A percentile compares a stretch with the other conserved stretches of the same genome.
Evolutionary conservation across 2,113 vertebrate genomes (phyloP).

Genomic region (Prinia subflava): DNA sequence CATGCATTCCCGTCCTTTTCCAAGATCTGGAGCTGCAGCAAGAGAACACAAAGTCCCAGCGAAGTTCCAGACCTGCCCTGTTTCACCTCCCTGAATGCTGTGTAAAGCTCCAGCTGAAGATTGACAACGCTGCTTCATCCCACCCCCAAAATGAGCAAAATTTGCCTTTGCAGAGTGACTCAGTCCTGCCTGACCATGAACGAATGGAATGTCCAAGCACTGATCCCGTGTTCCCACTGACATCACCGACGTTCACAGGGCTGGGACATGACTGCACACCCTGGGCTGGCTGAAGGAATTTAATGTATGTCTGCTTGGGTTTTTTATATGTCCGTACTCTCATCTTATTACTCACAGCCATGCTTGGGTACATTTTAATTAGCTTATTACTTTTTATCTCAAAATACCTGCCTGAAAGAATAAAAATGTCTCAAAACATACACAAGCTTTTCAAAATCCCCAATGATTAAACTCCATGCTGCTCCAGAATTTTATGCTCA

Average conservation of each 20-base stretch:
- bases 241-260: not conserved
- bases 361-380: conserved; percentile 63
- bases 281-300: not conserved
- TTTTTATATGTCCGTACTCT: not conserved
- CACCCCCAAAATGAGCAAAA: not conserved
- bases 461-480: not conserved
- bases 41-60: not conserved
- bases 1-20: not conserved
- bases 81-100: not conserved
- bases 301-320: not conserved
- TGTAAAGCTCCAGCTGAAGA: not conserved
- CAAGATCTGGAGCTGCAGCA: not conserved
- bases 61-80: not conserved
- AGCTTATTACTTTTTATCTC: conserved; percentile 61
- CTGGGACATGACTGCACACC: not conserved
- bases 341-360: conserved; percentile 35
- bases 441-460: conserved; percentile 1
- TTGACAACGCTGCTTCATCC: not conserved
- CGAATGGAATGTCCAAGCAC: not conserved
- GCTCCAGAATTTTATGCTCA: not conserved
- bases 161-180: not conserved
- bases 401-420: conserved; percentile 30
- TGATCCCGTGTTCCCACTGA: not conserved
- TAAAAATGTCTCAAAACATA: conserved; percentile 42
- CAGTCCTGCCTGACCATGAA: not conserved